phyloP scores from a whole-genome alignment of 1,140 invertebrate genomes.

The Cepaea nemoralis region DNA sequence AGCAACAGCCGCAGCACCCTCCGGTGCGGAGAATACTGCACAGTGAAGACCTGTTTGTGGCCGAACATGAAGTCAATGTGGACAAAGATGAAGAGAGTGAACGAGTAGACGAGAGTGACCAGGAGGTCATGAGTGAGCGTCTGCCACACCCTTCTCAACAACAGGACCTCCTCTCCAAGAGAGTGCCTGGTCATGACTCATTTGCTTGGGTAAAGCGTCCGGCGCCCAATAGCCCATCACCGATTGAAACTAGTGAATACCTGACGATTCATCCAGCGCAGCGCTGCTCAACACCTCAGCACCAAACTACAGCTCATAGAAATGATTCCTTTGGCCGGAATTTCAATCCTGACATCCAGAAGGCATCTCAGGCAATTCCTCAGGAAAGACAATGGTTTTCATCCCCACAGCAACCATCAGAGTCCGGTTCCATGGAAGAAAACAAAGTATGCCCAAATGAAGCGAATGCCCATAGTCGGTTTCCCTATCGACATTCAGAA shows the following conservation, averaged over 20 bases:
- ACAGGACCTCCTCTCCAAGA: neutral
- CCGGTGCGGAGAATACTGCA: neutral
- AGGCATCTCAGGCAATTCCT: neutral
- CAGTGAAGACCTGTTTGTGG: conserved; percentile 19
- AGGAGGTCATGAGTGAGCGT: neutral
- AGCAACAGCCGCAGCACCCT: neutral
- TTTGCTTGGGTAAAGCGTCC: neutral
- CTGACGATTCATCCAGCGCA: neutral
- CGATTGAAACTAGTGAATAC: too few species aligned
- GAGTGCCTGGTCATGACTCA: neutral
- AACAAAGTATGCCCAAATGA: neutral
- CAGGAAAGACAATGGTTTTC: neutral
- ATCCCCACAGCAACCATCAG: neutral
- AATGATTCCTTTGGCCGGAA: neutral
- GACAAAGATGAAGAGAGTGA: conserved; percentile 28
- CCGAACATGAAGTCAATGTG: conserved; percentile 19
- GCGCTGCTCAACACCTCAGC: neutral
- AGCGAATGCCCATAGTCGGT: neutral
- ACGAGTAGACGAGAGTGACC: neutral
- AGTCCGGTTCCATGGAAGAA: neutral
- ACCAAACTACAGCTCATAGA: neutral
- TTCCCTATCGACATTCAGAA: neutral
- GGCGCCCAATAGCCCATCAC: neutral
- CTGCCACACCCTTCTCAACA: neutral
- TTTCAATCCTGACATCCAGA: neutral